Conservation (phyloP, 37 sponge, comb jelly and placozoan species). For the Spongilla lacustris region DNA sequence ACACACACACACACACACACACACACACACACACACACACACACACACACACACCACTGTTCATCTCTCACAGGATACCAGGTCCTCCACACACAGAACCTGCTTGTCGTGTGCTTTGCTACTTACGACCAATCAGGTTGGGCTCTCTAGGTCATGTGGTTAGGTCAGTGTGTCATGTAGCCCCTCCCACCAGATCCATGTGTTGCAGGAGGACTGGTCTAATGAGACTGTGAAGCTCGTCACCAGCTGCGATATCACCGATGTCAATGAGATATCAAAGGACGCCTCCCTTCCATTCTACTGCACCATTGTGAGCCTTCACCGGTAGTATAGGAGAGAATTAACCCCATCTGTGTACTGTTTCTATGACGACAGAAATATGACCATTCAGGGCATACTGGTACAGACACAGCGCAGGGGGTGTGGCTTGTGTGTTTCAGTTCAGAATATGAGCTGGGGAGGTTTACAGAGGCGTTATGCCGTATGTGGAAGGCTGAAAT, state of each 20-base stretch:
- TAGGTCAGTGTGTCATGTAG: not conserved
- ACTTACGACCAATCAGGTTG: constrained; percentile 39
- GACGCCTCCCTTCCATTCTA: constrained; percentile 65
- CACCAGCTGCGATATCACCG: constrained; percentile 56
- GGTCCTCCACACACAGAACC: not conserved
- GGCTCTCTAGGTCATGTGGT: not conserved
- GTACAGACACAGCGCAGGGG: constrained; percentile 8
- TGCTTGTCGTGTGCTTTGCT: constrained; percentile 27
- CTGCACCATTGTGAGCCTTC: constrained; percentile 71
- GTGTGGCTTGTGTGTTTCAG: constrained; percentile 87
- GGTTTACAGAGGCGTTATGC: constrained; percentile 67
- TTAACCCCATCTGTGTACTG: not conserved
- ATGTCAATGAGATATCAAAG: constrained; percentile 42
- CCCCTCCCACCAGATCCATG: constrained; percentile 43
- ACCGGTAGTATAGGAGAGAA: not conserved
- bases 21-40: not conserved
- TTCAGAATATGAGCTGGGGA: constrained; percentile 72
- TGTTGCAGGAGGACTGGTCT: constrained; percentile 74
- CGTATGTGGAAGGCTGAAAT: constrained; percentile 58
- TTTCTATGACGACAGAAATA: constrained; percentile 1
- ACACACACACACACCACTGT: not conserved
- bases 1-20: not conserved
- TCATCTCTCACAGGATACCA: not conserved
- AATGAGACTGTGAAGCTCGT: constrained; percentile 56
- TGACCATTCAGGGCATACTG: not conserved